Evolutionary conservation across 2,113 vertebrate genomes (phyloP).

Genomic region (Mus spicilegus): DNA sequence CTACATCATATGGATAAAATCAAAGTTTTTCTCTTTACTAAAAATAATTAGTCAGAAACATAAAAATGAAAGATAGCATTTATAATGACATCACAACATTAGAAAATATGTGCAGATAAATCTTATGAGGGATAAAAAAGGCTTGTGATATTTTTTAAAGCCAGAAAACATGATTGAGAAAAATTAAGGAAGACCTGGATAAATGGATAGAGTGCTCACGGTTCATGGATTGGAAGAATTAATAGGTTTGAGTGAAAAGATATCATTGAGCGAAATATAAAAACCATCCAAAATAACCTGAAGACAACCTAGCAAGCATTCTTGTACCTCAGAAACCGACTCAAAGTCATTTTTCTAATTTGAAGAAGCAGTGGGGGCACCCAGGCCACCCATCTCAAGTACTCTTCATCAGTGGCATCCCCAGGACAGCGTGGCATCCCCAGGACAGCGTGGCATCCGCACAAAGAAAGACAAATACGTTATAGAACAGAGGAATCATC

Average conservation of each 20-base stretch:
- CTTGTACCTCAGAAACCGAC: background rate
- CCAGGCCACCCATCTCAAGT: background rate
- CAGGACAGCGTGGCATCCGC: background rate
- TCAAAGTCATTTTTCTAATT: background rate
- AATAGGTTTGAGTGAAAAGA: background rate
- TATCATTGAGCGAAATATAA: background rate
- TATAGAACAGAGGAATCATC: background rate
- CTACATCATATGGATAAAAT: background rate
- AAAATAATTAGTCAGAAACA: background rate
- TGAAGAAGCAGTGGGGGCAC: background rate
- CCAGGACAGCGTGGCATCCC: background rate
- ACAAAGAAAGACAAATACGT: background rate
- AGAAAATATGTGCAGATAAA: background rate
- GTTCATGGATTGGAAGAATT: background rate
- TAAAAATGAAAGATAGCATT: background rate
- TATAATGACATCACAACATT: background rate
- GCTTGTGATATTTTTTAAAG: background rate
- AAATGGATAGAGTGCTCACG: background rate
- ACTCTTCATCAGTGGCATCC: background rate
- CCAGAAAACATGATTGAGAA: background rate
- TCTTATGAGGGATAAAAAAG: background rate
- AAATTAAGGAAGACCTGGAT: background rate
- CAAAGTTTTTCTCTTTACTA: background rate
- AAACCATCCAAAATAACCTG: background rate
- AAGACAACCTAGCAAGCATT: background rate